These are phyloP conservation scores for Popillia japonica DNA, from an alignment of 1,140 invertebrate genomes.

Conservation along the genomic window DNA sequence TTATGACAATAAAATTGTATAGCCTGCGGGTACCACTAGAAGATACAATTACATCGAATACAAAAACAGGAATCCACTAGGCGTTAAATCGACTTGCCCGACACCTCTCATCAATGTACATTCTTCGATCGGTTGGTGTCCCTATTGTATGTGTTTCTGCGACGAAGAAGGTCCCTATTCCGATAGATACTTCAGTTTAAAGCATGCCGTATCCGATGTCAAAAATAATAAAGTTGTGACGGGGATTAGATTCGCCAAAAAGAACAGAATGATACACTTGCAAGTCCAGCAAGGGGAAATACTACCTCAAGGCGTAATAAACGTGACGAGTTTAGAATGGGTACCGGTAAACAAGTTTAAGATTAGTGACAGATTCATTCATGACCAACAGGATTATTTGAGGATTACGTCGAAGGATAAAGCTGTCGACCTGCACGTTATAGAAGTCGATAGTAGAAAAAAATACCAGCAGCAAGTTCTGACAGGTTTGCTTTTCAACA, in stretches of 20 bases:
- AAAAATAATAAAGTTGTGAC: slow-evolving; percentile 78
- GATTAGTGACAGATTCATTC: slow-evolving; percentile 62
- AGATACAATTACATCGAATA: slow-evolving; percentile 85
- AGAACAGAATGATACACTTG: slow-evolving; percentile 77
- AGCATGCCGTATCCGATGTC: slow-evolving; percentile 69
- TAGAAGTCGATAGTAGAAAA: slow-evolving; percentile 63
- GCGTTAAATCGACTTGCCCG: slow-evolving; percentile 65
- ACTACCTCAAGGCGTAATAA: slow-evolving; percentile 69
- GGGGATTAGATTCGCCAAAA: slow-evolving; percentile 77
- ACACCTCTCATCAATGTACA: slow-evolving; percentile 73
- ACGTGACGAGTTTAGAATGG: slow-evolving; percentile 69
- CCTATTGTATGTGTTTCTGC: slow-evolving; percentile 87
- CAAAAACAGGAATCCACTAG: slow-evolving; percentile 74
- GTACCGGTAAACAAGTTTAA: slow-evolving; percentile 70
- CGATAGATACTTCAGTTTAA: slow-evolving; percentile 81
- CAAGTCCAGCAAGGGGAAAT: slow-evolving; percentile 82
- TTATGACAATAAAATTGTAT: too few relatives aligned
- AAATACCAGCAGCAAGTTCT: background rate
- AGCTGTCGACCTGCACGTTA: slow-evolving; percentile 80
- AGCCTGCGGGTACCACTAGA: background rate
- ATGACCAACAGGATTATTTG: slow-evolving; percentile 72
- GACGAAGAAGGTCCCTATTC: slow-evolving; percentile 75
- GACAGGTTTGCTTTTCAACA: background rate
- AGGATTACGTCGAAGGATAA: slow-evolving; percentile 77
- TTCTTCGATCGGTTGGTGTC: slow-evolving; percentile 86